Evolutionary conservation across 2,797 vertebrate genomes (phyloP), one percentile per base, ranked within the genome.

Genomic region (Xenopus petersii): DNA sequence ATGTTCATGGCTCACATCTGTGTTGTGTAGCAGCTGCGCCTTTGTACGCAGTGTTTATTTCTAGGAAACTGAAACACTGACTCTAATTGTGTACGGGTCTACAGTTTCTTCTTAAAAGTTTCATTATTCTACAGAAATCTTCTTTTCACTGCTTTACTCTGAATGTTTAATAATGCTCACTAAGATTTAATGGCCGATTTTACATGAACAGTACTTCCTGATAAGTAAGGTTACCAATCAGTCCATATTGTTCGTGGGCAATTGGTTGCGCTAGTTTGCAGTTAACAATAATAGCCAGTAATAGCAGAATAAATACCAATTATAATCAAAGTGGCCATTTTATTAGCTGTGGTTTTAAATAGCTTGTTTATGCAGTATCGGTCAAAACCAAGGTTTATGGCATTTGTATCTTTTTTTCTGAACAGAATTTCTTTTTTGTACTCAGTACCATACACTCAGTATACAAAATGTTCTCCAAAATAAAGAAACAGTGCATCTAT

Each of bases 221-320:
- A 64, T 65, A 75, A 77, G 75, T 78, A 73, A 79, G 77, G 77
- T 73, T 79, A 74, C 77, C 71, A 79, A 79, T 79, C 77, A 79
- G 77, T 73, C 62, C 61, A 70, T 70, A 79, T 79, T 79, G 77
- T 79, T 79, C 67, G 49, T 69, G 71, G 71, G 67, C 71, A 74
- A 79, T 65, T 79, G 55, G 71, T 55, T 74, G 60, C 16, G 54
- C 66, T 70, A 70, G 62, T 61, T 73, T 66, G 42, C 47, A 61
- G 67, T 30, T 54, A 65, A 79, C 62, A 74, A 79, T 79, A 79
- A 79, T 74, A 66, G 75, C 62, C 63, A 76, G 71, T 76, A 76
- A 64, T 70, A 76, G 71, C 67, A 60, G 77, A 69, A 79, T 70
- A 79, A 74, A 61, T 59, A 74, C 64, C 71, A 79, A 79, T 79